Evolutionary conservation across 2,888 invertebrate genomes (phyloP).

Genomic region (Eucera pruinosa): DNA sequence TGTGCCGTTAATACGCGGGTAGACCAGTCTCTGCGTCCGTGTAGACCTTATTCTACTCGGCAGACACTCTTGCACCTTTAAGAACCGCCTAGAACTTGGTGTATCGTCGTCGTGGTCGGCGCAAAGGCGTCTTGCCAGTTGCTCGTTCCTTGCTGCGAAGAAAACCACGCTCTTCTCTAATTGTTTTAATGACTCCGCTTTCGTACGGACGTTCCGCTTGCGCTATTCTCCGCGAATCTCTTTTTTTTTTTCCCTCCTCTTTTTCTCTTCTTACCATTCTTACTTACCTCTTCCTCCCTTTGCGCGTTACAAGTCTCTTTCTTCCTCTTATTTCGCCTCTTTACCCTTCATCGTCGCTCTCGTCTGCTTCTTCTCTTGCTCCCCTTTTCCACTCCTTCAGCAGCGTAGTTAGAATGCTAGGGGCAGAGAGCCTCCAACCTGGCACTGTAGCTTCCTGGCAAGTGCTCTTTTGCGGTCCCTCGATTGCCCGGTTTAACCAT

Average conservation of each 20-base stretch:
- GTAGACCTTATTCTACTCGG: constrained; percentile 34
- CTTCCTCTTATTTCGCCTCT: constrained; percentile 1
- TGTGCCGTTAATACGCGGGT: constrained; percentile 67
- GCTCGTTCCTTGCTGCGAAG: constrained; percentile 51
- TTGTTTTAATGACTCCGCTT: constrained; percentile 78
- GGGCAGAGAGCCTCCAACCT: constrained; percentile 24
- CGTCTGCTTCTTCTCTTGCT: constrained; percentile 15
- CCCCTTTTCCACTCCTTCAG: neutral
- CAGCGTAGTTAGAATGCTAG: neutral
- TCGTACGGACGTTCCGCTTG: constrained; percentile 50
- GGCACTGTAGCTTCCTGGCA: constrained; percentile 20
- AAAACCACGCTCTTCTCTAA: constrained; percentile 72
- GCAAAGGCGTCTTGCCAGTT: constrained; percentile 45
- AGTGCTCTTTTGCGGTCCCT: constrained; percentile 51
- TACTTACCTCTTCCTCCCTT: constrained; percentile 2
- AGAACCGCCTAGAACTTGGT: constrained; percentile 33
- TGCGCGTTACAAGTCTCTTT: constrained; percentile 14
- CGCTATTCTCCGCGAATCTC: constrained; percentile 58
- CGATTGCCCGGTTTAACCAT: constrained; percentile 44
- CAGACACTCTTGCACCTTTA: constrained; percentile 41
- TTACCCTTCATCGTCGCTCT: constrained; percentile 12
- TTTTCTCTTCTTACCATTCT: constrained; percentile 21
- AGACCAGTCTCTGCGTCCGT: constrained; percentile 38
- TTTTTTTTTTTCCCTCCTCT: constrained; percentile 16
- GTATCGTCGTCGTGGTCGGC: constrained; percentile 59